A percentile compares a stretch with the other conserved stretches of the same genome.
phyloP scores from a whole-genome alignment of 1,140 invertebrate species.

The Linepithema humile region DNA sequence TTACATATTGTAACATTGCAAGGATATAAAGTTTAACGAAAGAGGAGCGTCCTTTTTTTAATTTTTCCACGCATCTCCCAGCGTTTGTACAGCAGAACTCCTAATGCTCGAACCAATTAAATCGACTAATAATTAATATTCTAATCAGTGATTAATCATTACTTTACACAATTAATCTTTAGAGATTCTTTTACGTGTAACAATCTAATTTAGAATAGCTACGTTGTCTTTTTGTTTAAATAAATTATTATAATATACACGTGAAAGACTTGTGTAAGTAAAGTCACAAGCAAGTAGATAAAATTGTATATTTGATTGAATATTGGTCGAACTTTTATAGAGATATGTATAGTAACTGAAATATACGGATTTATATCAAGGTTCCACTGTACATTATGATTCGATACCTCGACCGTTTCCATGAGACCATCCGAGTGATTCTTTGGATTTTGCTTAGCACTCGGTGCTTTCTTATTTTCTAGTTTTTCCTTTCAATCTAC shows the following conservation, averaged over 20 bases:
- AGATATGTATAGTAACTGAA: slow-evolving; percentile 34
- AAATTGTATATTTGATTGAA: slow-evolving; percentile 18
- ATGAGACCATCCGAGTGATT: neutral
- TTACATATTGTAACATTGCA: neutral
- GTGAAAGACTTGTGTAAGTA: neutral
- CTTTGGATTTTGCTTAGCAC: slow-evolving; percentile 1
- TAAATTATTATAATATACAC: neutral
- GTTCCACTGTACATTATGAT: slow-evolving; percentile 21
- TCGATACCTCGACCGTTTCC: neutral
- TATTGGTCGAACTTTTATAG: slow-evolving; percentile 31
- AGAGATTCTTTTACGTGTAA: neutral
- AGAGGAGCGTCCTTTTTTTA: neutral
- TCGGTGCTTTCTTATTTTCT: slow-evolving; percentile 26
- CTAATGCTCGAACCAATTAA: slow-evolving; percentile 5
- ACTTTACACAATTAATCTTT: neutral
- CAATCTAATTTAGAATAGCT: neutral
- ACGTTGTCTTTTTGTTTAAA: neutral
- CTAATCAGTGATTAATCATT: neutral
- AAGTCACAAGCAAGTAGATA: neutral
- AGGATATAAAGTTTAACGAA: neutral
- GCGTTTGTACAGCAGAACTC: slow-evolving; percentile 34
- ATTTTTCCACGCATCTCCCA: neutral
- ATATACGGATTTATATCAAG: neutral
- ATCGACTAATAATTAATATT: neutral
- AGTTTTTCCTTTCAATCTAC: neutral